Percentiles rank a stretch among this genome's conserved stretches.
Conservation (phyloP, 2,888 invertebrate genomes). For the Marasmarcha lunaedactyla region DNA sequence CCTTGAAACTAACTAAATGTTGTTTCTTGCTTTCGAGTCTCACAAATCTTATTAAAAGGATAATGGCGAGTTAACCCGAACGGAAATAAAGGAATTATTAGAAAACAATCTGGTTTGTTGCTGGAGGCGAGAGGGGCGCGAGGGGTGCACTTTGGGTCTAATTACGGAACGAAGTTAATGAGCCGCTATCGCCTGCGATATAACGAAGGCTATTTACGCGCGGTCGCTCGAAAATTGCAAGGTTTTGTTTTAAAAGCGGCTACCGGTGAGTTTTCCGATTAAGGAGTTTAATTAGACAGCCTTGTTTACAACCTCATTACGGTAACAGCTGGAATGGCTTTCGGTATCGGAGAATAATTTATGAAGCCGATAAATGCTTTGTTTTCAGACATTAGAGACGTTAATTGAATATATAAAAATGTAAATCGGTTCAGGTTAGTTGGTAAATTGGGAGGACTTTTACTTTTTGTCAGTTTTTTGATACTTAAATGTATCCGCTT, state of each 20-base stretch:
- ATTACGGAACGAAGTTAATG: slow-evolving; percentile 64
- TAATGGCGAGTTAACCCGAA: slow-evolving; percentile 43
- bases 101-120: slow-evolving; percentile 56
- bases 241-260: slow-evolving; percentile 69
- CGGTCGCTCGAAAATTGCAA: slow-evolving; percentile 65
- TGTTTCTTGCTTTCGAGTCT: too few relatives aligned
- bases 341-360: slow-evolving; percentile 61
- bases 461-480: too few relatives aligned
- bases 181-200: slow-evolving; percentile 69
- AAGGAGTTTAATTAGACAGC: slow-evolving; percentile 69
- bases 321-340: slow-evolving; percentile 42
- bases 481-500: too few relatives aligned
- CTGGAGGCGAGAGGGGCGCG: slow-evolving; percentile 23
- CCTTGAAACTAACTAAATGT: slow-evolving; percentile 30
- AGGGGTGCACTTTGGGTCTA: slow-evolving; percentile 37
- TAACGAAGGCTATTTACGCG: slow-evolving; percentile 65
- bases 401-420: too few relatives aligned
- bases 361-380: slow-evolving; percentile 64
- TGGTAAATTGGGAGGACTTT: too few relatives aligned
- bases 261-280: slow-evolving; percentile 69
- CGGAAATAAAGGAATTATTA: slow-evolving; percentile 62
- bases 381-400: slow-evolving; percentile 20
- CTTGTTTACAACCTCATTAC: slow-evolving; percentile 70
- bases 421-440: too few relatives aligned
- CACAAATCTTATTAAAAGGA: slow-evolving; percentile 26